These are phyloP conservation scores for Clytia hemisphaerica DNA, from an alignment of 30 jellyfish, hydroid and myxozoan species.

Conservation along the genomic window DNA sequence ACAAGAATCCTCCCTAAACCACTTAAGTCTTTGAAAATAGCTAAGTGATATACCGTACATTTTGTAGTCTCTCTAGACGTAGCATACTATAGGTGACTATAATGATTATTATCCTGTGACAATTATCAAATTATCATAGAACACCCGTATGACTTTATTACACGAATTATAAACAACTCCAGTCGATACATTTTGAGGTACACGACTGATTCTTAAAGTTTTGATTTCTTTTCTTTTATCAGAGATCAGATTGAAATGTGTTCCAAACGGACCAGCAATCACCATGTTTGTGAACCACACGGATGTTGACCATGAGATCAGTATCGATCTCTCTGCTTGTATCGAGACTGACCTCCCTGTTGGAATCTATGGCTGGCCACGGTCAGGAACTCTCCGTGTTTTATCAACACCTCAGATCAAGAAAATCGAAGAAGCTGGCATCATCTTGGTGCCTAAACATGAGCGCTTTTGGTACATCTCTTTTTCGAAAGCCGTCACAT, in stretches of 20 bases:
- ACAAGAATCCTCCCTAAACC: no score
- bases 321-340: slow-evolving; percentile 1
- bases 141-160: no score
- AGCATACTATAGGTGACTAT: no score
- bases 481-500: background rate
- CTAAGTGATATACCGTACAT: no score
- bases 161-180: no score
- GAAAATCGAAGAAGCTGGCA: background rate
- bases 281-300: background rate
- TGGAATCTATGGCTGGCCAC: background rate
- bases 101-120: no score
- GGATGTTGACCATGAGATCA: background rate
- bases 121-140: no score
- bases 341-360: background rate
- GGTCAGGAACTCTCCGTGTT: background rate
- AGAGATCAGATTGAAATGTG: background rate
- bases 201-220: no score
- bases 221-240: no score
- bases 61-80: no score
- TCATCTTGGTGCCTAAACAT: background rate
- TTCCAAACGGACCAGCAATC: slow-evolving; percentile 6
- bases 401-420: background rate
- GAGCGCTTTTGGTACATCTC: background rate
- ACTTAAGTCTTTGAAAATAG: no score
- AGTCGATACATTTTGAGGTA: no score